Conservation (phyloP, 2,113 vertebrate genomes). For the Serinus canaria region DNA sequence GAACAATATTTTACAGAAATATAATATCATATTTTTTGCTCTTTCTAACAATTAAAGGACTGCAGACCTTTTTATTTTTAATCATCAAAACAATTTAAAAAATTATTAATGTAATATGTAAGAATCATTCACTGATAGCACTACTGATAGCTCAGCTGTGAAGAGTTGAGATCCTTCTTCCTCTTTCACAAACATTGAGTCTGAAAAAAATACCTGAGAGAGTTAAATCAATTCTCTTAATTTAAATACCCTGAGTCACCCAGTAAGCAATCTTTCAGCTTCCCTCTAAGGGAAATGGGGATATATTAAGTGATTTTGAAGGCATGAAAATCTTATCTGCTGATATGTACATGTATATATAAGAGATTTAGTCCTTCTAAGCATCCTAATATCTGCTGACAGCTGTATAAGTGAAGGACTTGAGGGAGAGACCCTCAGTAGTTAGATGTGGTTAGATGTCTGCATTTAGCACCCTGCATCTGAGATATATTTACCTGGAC, state of each 20-base stretch:
- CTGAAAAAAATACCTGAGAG: neutral
- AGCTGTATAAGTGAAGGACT: neutral
- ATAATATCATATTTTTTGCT: neutral
- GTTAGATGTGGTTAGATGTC: neutral
- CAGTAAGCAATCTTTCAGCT: neutral
- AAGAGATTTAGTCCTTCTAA: neutral
- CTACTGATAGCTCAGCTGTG: neutral
- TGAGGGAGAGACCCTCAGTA: neutral
- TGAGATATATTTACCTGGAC: neutral
- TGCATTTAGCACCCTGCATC: neutral
- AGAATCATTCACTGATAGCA: neutral
- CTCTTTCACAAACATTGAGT: neutral
- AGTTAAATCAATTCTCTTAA: neutral
- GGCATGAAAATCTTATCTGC: neutral
- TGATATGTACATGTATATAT: neutral
- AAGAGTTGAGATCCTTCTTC: neutral
- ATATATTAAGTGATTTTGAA: neutral
- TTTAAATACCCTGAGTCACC: neutral
- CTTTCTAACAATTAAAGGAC: neutral
- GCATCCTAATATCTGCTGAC: neutral
- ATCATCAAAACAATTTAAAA: neutral
- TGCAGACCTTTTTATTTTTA: neutral
- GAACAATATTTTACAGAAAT: neutral
- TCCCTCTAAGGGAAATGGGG: neutral
- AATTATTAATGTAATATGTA: neutral